These are phyloP conservation scores for Pipistrellus nathusii DNA, from an alignment of 2,797 vertebrate genomes.

Conservation along the genomic window DNA sequence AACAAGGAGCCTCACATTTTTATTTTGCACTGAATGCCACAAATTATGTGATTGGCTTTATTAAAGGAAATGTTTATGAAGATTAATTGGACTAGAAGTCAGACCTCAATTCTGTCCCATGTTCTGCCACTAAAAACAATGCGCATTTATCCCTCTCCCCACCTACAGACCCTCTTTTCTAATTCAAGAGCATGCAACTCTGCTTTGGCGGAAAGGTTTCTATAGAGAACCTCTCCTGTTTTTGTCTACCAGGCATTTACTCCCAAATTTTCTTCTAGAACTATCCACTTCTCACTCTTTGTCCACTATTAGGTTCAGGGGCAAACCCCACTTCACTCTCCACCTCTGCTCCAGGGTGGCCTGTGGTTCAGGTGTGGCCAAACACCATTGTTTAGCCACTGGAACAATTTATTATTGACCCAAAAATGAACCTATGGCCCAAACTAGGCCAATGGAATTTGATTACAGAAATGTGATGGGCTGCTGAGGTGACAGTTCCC, in stretches of 20 bases:
- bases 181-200: background rate
- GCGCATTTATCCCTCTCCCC: background rate
- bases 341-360: background rate
- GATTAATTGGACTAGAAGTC: background rate
- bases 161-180: background rate
- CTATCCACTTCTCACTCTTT: background rate
- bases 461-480: background rate
- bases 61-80: background rate
- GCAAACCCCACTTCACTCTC: background rate
- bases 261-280: background rate
- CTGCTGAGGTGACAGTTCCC: background rate
- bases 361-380: background rate
- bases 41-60: constrained; percentile 29
- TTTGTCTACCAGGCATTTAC: background rate
- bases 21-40: background rate
- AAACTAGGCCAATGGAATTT: background rate
- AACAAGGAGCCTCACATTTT: background rate
- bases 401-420: background rate
- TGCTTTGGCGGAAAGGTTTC: constrained; percentile 6
- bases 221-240: background rate
- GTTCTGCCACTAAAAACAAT: background rate
- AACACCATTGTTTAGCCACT: background rate
- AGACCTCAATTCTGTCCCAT: background rate
- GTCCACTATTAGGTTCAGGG: background rate
- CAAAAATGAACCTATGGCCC: background rate